These are phyloP conservation scores for Lycocerus yunnanus DNA, from an alignment of 2,888 invertebrate genomes.

Conservation along the genomic window DNA sequence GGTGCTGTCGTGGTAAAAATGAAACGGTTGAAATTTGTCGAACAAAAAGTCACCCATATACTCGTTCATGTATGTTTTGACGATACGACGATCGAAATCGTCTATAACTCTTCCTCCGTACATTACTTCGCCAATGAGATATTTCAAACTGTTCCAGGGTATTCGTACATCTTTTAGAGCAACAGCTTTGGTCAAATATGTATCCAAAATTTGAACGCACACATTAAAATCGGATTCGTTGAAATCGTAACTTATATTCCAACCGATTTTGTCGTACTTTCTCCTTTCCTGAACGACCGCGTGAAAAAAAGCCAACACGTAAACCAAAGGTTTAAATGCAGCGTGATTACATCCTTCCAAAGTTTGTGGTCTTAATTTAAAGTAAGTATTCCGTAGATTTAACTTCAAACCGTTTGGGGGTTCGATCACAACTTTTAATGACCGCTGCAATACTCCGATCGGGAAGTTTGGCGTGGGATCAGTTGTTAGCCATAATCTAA, in stretches of 20 bases:
- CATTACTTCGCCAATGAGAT: slow-evolving; percentile 94
- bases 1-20: slow-evolving; percentile 76
- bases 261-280: slow-evolving; percentile 92
- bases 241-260: slow-evolving; percentile 94
- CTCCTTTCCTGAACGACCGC: slow-evolving; percentile 91
- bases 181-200: slow-evolving; percentile 76
- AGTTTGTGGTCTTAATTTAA: slow-evolving; percentile 77
- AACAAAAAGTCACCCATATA: slow-evolving; percentile 95
- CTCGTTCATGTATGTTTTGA: slow-evolving; percentile 89
- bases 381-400: slow-evolving; percentile 86
- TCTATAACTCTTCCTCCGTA: slow-evolving; percentile 94
- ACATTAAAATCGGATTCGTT: slow-evolving; percentile 92
- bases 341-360: slow-evolving; percentile 76
- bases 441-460: slow-evolving; percentile 82
- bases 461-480: slow-evolving; percentile 87
- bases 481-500: slow-evolving; percentile 91
- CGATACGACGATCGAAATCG: slow-evolving; percentile 85
- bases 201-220: slow-evolving; percentile 82
- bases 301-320: slow-evolving; percentile 91
- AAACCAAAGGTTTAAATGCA: slow-evolving; percentile 80
- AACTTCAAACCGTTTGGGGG: slow-evolving; percentile 90
- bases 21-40: slow-evolving; percentile 88
- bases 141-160: slow-evolving; percentile 91
- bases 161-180: slow-evolving; percentile 65
- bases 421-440: slow-evolving; percentile 81